Percentiles rank a stretch among this genome's conserved stretches.
These are phyloP conservation scores for Sander vitreus DNA, from an alignment of 2,113 vertebrate species.

Conservation along the genomic window DNA sequence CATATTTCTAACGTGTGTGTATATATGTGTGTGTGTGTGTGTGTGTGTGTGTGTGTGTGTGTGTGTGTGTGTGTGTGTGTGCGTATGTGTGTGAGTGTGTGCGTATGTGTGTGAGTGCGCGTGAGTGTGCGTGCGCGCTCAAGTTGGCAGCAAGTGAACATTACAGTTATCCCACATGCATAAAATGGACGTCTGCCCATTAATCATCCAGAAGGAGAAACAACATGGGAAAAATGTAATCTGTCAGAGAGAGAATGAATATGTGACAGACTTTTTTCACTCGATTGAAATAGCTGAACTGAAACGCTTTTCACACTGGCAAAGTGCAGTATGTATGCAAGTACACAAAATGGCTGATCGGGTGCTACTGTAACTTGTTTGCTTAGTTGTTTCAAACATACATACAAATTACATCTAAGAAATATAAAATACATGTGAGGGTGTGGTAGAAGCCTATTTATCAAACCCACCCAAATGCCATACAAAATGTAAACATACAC, in stretches of 20 bases:
- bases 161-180: constrained; percentile 34
- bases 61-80: background rate
- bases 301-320: background rate
- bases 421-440: too few relatives aligned
- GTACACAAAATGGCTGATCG: background rate
- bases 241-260: constrained; percentile 3
- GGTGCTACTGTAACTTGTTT: background rate
- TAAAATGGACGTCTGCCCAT: constrained; percentile 27
- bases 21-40: constrained; percentile 4
- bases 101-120: constrained; percentile 6
- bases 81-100: constrained; percentile 6
- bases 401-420: too few relatives aligned
- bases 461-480: too few relatives aligned
- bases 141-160: constrained; percentile 4
- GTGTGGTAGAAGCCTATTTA: too few relatives aligned
- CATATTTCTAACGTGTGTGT: background rate
- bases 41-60: constrained; percentile 4
- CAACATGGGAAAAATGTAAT: constrained; percentile 52
- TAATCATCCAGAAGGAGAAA: constrained; percentile 36
- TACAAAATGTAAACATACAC: too few relatives aligned
- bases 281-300: background rate
- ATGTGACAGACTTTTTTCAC: constrained; percentile 11
- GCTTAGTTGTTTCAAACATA: too few relatives aligned
- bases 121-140: background rate
- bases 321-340: background rate